Evolutionary conservation across 2,797 vertebrate species (phyloP).

Genomic region (Hydrocynus forskahlii): DNA sequence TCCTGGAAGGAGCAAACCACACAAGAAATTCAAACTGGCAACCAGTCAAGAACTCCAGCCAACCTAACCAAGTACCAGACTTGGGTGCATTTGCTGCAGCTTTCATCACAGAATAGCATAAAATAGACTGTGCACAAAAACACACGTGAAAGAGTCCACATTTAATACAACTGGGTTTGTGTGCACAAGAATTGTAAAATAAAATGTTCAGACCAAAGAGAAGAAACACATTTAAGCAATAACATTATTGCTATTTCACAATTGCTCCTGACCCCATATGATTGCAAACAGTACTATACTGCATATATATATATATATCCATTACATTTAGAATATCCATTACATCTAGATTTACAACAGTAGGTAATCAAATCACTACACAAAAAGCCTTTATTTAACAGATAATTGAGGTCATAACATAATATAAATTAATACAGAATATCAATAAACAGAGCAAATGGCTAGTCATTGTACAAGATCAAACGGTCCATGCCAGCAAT

Average conservation of each 20-base stretch:
- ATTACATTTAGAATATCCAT: background rate
- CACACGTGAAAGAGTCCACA: background rate
- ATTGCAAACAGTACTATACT: background rate
- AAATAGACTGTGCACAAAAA: constrained; percentile 5
- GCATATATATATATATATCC: no score
- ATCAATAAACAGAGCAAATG: constrained; percentile 29
- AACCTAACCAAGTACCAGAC: constrained; percentile 18
- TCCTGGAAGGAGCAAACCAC: constrained; percentile 78
- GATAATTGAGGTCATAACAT: constrained; percentile 18
- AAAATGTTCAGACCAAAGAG: constrained; percentile 1
- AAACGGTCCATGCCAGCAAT: background rate
- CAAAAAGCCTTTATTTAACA: constrained; percentile 19
- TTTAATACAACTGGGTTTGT: constrained; percentile 14
- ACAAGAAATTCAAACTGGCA: constrained; percentile 51
- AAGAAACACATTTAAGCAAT: background rate
- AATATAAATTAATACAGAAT: constrained; percentile 20
- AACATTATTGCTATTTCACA: background rate
- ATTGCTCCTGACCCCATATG: background rate
- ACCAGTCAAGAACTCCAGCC: constrained; percentile 21
- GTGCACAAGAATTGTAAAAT: background rate
- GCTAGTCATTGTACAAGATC: constrained; percentile 18
- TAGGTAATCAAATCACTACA: constrained; percentile 17
- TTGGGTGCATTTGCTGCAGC: background rate
- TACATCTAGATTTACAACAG: constrained; percentile 24
- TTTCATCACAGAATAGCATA: background rate